Conservation (phyloP, 1,140 invertebrate species). For the Kradibia gibbosae region DNA sequence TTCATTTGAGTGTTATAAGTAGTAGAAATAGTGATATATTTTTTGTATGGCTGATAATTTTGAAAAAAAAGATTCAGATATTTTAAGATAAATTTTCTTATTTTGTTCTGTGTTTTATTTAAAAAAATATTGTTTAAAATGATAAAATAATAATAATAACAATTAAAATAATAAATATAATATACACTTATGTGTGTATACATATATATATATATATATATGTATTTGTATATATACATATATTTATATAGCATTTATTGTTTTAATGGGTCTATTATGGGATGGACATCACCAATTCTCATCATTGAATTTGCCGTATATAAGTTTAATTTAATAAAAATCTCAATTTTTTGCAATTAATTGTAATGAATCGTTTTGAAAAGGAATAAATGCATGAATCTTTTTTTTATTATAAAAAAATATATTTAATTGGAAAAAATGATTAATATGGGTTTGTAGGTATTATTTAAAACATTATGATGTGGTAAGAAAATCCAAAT, state of each 20-base stretch:
- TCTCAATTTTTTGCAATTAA: too few relatives aligned
- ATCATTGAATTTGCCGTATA: not conserved
- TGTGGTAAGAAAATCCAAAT: not conserved
- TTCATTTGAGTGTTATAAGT: slow-evolving; percentile 40
- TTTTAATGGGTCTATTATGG: slow-evolving; percentile 60
- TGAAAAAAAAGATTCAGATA: slow-evolving; percentile 37
- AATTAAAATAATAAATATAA: too few relatives aligned
- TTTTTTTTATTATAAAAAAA: too few relatives aligned
- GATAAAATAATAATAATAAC: too few relatives aligned
- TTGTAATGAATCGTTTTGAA: too few relatives aligned
- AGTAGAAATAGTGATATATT: slow-evolving; percentile 17
- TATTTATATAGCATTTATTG: slow-evolving; percentile 59
- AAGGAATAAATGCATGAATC: too few relatives aligned
- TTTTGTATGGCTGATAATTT: slow-evolving; percentile 19
- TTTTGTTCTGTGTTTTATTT: slow-evolving; percentile 40
- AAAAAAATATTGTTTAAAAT: slow-evolving; percentile 56
- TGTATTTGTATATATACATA: too few relatives aligned
- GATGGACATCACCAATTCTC: not conserved
- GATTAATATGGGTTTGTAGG: too few relatives aligned
- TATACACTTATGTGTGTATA: too few relatives aligned
- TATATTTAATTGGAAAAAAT: too few relatives aligned
- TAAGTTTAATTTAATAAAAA: too few relatives aligned
- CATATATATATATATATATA: too few relatives aligned
- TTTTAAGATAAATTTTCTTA: slow-evolving; percentile 37
- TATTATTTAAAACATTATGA: not conserved